Conservation (phyloP, 2,113 vertebrate species). For the Rostratula benghalensis region DNA sequence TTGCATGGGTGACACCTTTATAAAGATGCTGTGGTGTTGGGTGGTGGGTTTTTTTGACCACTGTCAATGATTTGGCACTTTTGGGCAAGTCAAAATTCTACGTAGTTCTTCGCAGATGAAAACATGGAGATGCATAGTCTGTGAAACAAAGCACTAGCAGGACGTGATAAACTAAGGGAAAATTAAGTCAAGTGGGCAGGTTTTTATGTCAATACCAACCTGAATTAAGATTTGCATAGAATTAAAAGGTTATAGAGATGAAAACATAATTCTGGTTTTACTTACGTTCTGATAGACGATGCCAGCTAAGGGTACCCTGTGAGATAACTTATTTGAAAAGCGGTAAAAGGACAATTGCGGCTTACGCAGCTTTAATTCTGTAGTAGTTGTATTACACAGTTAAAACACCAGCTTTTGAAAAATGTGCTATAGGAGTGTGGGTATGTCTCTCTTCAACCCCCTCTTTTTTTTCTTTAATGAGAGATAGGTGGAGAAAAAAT, state of each 20-base stretch:
- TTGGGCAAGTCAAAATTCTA: neutral
- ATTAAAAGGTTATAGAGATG: neutral
- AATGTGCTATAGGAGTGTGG: neutral
- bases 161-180: neutral
- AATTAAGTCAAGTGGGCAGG: neutral
- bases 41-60: neutral
- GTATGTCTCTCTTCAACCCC: neutral
- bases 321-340: neutral
- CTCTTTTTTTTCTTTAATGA: neutral
- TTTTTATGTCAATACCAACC: neutral
- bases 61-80: neutral
- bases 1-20: neutral
- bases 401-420: neutral
- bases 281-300: neutral
- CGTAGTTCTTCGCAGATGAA: neutral
- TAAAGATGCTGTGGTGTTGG: neutral
- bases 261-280: neutral
- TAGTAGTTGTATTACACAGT: neutral
- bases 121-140: neutral
- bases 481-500: neutral
- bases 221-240: neutral
- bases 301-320: neutral
- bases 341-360: neutral
- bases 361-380: neutral
- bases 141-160: neutral